Percentiles rank a stretch among this genome's conserved stretches.
Conservation (phyloP, 2,888 invertebrate genomes). For the Acrocyrtus sp. region DNA sequence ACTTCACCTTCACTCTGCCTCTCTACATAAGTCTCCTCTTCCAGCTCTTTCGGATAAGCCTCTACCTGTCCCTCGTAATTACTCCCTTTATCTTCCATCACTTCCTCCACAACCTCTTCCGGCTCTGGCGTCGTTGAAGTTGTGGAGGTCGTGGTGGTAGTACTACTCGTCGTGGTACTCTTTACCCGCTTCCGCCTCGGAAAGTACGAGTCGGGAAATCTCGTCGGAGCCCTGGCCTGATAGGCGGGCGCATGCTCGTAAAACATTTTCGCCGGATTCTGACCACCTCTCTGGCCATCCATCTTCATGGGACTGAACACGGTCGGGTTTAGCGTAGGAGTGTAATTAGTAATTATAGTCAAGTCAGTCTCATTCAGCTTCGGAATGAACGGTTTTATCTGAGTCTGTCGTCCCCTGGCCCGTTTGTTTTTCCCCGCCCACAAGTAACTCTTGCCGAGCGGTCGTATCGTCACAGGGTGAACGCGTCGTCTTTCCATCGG, state of each 20-base stretch:
- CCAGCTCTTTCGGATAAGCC: constrained; percentile 2
- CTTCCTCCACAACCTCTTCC: not conserved
- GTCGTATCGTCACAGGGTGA: constrained; percentile 47
- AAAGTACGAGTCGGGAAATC: constrained; percentile 31
- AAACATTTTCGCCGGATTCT: constrained; percentile 42
- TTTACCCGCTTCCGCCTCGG: constrained; percentile 5
- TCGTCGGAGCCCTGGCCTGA: constrained; percentile 5
- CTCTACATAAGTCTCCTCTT: constrained; percentile 4
- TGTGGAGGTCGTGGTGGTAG: constrained; percentile 10
- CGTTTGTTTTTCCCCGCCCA: constrained; percentile 38
- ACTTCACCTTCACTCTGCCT: not conserved
- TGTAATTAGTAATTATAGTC: constrained; percentile 9
- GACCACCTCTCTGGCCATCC: not conserved
- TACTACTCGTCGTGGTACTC: constrained; percentile 13
- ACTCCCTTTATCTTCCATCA: not conserved
- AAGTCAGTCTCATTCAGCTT: constrained; percentile 34
- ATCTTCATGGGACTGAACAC: constrained; percentile 39
- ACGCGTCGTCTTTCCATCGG: constrained; percentile 15
- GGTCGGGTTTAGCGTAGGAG: constrained; percentile 10
- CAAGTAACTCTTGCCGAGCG: constrained; percentile 39
- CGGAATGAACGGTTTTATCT: constrained; percentile 34
- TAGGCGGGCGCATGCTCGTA: constrained; percentile 27
- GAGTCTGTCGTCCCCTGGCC: constrained; percentile 21
- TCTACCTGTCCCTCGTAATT: not conserved
- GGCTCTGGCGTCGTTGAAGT: constrained; percentile 26